phyloP scores from a whole-genome alignment of 2,797 vertebrate genomes.

The Loriculus beryllinus region DNA sequence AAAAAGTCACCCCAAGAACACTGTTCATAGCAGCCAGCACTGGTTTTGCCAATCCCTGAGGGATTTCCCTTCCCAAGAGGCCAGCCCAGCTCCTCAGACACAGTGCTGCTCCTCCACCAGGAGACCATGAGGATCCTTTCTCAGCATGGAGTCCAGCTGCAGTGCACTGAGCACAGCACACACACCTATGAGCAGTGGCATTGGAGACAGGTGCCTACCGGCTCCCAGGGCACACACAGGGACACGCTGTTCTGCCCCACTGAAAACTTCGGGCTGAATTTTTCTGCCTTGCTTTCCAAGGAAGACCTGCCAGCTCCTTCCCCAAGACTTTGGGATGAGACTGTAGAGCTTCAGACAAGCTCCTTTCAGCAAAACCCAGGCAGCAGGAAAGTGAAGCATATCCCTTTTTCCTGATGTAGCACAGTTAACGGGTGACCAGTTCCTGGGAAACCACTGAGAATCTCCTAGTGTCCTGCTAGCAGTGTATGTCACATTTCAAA shows the following conservation, averaged over 20 bases:
- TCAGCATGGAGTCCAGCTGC: not conserved
- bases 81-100: not conserved
- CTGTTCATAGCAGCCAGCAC: not conserved
- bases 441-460: not conserved
- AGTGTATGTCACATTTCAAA: not conserved
- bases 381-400: not conserved
- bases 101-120: accelerated
- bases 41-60: not conserved
- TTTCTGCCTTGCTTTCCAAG: not conserved
- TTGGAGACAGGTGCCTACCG: accelerated
- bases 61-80: not conserved
- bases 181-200: not conserved
- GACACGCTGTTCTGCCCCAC: accelerated
- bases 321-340: not conserved
- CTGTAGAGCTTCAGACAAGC: not conserved
- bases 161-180: accelerated
- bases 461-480: not conserved
- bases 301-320: not conserved
- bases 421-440: not conserved
- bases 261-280: accelerated
- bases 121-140: not conserved
- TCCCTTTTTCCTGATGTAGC: not conserved
- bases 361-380: not conserved
- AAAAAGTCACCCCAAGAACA: not conserved
- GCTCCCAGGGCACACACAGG: not conserved